Evolutionary conservation across 2,113 vertebrate genomes (phyloP).

Genomic region (Stegostoma tigrinum): DNA sequence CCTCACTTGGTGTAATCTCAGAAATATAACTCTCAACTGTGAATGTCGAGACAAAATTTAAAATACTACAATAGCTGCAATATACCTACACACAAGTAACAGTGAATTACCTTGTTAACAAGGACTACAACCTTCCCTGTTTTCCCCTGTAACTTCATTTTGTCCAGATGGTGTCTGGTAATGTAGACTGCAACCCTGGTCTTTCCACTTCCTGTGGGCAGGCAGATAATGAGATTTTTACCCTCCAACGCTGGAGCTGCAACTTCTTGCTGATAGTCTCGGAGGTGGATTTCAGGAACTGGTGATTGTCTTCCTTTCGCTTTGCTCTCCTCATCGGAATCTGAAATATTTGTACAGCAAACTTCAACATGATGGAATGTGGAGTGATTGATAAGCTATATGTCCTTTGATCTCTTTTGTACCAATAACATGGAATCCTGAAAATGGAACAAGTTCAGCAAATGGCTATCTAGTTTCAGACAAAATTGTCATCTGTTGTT

Average conservation of each 20-base stretch:
- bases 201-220: conserved; percentile 94
- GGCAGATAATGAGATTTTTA: conserved; percentile 86
- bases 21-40: neutral
- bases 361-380: neutral
- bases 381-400: neutral
- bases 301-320: conserved; percentile 48
- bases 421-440: neutral
- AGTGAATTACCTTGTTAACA: conserved; percentile 80
- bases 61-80: neutral
- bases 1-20: neutral
- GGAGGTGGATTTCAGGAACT: conserved; percentile 64
- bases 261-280: conserved; percentile 85
- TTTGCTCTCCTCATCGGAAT: conserved; percentile 47
- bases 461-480: neutral
- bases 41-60: neutral
- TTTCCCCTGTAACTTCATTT: conserved; percentile 52
- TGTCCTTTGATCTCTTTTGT: neutral
- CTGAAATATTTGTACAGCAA: conserved; percentile 38
- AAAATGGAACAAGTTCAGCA: neutral
- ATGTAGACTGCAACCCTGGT: conserved; percentile 89
- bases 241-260: conserved; percentile 78
- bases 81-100: neutral
- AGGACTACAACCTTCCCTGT: conserved; percentile 80
- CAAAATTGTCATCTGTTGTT: neutral
- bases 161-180: conserved; percentile 79